Evolutionary conservation across 2,113 vertebrate species (phyloP).

Genomic region (Sceloporus tristichus): DNA sequence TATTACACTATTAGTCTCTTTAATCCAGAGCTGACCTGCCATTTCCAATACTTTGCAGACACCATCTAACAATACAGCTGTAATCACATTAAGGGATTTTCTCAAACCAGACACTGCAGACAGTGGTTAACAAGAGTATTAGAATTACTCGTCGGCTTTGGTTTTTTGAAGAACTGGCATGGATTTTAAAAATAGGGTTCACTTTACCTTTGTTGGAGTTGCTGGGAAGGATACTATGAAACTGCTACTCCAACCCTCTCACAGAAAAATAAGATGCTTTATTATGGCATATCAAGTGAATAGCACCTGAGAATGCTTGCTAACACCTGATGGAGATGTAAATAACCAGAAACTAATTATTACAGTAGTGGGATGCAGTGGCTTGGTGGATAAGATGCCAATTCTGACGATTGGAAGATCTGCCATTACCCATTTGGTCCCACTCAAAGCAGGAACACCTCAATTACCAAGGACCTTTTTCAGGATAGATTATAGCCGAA

Average conservation of each 20-base stretch:
- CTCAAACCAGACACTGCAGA: conserved; percentile 49
- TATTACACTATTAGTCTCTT: background rate
- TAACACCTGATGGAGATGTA: background rate
- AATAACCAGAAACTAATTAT: background rate
- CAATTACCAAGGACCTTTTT: background rate
- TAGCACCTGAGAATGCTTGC: background rate
- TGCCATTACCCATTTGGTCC: background rate
- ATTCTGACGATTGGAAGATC: no score
- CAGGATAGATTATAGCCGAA: background rate
- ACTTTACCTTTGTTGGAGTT: background rate
- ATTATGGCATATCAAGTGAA: background rate
- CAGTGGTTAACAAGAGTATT: background rate
- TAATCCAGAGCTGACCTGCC: conserved; percentile 44
- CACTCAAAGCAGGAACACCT: background rate
- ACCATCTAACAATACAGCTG: conserved; percentile 48
- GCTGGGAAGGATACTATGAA: background rate
- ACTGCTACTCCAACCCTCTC: background rate
- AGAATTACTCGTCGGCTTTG: background rate
- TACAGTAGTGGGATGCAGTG: background rate
- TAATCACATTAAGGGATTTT: conserved; percentile 67
- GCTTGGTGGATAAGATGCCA: no score
- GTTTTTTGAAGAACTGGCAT: background rate
- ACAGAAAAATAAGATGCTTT: background rate
- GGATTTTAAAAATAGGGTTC: background rate
- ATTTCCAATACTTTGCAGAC: conserved; percentile 36